phyloP scores from a whole-genome alignment of 2,888 invertebrate genomes.

The Brachyopa scutellaris region DNA sequence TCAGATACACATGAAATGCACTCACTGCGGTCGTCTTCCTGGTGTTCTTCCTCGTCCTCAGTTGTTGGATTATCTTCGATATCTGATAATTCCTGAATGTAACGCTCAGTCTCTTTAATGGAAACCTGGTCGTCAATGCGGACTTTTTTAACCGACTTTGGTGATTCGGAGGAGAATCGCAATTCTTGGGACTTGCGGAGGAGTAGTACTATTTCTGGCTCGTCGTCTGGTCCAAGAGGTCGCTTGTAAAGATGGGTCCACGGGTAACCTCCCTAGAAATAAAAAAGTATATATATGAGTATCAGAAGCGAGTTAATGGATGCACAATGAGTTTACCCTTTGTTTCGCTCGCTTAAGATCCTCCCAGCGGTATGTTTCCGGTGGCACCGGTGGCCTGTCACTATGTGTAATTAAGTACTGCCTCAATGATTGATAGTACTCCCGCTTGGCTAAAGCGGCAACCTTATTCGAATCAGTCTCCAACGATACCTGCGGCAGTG shows the following conservation, averaged over 20 bases:
- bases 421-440: slow-evolving; percentile 80
- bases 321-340: slow-evolving; percentile 78
- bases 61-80: slow-evolving; percentile 75
- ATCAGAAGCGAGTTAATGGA: background rate
- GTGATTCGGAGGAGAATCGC: slow-evolving; percentile 80
- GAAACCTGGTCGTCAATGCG: slow-evolving; percentile 81
- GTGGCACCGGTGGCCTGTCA: slow-evolving; percentile 86
- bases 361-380: slow-evolving; percentile 92
- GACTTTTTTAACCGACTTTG: slow-evolving; percentile 81
- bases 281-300: background rate
- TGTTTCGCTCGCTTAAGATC: slow-evolving; percentile 87
- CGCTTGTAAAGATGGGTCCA: slow-evolving; percentile 90
- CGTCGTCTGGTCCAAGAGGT: slow-evolving; percentile 82
- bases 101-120: slow-evolving; percentile 81
- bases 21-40: slow-evolving; percentile 78
- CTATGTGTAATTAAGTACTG: slow-evolving; percentile 78
- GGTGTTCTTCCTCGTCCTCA: slow-evolving; percentile 75
- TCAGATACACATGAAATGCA: slow-evolving; percentile 80
- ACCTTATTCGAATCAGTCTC: slow-evolving; percentile 77
- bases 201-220: slow-evolving; percentile 81
- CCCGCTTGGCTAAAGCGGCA: slow-evolving; percentile 79
- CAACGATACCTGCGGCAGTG: slow-evolving; percentile 77
- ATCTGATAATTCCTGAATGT: slow-evolving; percentile 80
- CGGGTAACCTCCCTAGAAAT: slow-evolving; percentile 87
- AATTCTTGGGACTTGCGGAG: slow-evolving; percentile 80